Evolutionary conservation across 2,888 invertebrate genomes (phyloP), one percentile per base, ranked within the genome.

Genomic region (Drosophila dives): DNA sequence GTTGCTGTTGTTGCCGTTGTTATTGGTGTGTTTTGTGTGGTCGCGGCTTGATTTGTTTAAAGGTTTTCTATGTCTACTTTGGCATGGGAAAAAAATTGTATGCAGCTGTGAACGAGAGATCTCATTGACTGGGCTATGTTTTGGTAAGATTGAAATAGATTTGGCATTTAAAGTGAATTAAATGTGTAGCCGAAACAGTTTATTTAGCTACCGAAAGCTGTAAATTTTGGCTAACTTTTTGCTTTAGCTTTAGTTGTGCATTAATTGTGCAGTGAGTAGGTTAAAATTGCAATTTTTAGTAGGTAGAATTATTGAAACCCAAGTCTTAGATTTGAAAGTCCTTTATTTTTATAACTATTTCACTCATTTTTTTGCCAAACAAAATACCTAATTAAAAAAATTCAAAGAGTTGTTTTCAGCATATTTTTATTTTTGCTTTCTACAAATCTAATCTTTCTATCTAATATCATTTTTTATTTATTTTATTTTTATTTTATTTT

Each of bases 1-100:
- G 54, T 49, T 59, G 40, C 63, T 50, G 70, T 12, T 71, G 49
- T 45, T 64, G 38, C 64, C 63, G 26, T 48, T 74, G 49, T 64
- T 77, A 49, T 70, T 69, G 66, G 56, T 65, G 69, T 45, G 61
- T 67, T 78, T 81, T 88, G 84, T 84, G 85, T 81, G 80, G 85
- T 88, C 85, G 85, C 76, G 45, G 72, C 72, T 88, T 85, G 85
- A 88, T 88, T 85, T 85, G 81, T 69, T 88, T 83, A 85, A 88
- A 88, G 83, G 73, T 88, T 83, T 76, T 23, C 61, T 55, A 50
- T 54, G 64, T 65, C 62, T 20, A 68, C 42, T 68, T 58, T 72
- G 71, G 38, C 87, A 86, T 84, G 88, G 81, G 72, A 83, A 83
- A 51, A 55, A 51, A 56, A 17, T 45, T 56, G 36, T 5, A 17